A percentile compares a stretch with the other conserved stretches of the same genome.
These are phyloP conservation scores for Charina bottae DNA, from an alignment of 2,113 vertebrate genomes.

Conservation along the genomic window DNA sequence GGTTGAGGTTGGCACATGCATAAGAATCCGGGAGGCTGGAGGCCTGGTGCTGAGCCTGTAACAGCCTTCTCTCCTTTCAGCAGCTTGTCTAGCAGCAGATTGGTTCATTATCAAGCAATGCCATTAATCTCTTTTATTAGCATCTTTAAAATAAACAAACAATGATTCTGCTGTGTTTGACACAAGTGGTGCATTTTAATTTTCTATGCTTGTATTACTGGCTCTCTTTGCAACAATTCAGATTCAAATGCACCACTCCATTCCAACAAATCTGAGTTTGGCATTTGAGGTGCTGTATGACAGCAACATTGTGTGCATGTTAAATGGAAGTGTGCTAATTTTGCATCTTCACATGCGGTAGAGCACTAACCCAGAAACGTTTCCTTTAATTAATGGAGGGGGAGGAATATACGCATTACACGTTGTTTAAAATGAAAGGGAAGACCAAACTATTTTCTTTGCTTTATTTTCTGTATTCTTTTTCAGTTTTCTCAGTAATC, in stretches of 20 bases:
- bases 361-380: slow-evolving; percentile 58
- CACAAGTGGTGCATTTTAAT: slow-evolving; percentile 80
- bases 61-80: slow-evolving; percentile 70
- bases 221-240: slow-evolving; percentile 54
- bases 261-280: slow-evolving; percentile 63
- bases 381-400: slow-evolving; percentile 69
- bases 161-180: slow-evolving; percentile 79
- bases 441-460: neutral
- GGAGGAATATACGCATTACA: slow-evolving; percentile 34
- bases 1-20: slow-evolving; percentile 54
- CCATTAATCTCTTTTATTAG: slow-evolving; percentile 84
- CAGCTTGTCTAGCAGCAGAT: slow-evolving; percentile 73
- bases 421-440: slow-evolving; percentile 21
- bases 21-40: slow-evolving; percentile 43
- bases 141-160: slow-evolving; percentile 83
- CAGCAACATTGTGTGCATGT: slow-evolving; percentile 71
- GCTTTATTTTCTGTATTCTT: neutral
- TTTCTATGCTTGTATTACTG: slow-evolving; percentile 69
- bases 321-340: slow-evolving; percentile 68
- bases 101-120: slow-evolving; percentile 78
- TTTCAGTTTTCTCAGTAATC: neutral
- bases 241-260: slow-evolving; percentile 66
- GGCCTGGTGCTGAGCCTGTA: slow-evolving; percentile 44
- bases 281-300: slow-evolving; percentile 66
- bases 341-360: slow-evolving; percentile 63